A percentile compares a stretch with the other conserved stretches of the same genome.
Evolutionary conservation across 1,140 invertebrate genomes (phyloP).

Genomic region (Zaprionus camerounensis): DNA sequence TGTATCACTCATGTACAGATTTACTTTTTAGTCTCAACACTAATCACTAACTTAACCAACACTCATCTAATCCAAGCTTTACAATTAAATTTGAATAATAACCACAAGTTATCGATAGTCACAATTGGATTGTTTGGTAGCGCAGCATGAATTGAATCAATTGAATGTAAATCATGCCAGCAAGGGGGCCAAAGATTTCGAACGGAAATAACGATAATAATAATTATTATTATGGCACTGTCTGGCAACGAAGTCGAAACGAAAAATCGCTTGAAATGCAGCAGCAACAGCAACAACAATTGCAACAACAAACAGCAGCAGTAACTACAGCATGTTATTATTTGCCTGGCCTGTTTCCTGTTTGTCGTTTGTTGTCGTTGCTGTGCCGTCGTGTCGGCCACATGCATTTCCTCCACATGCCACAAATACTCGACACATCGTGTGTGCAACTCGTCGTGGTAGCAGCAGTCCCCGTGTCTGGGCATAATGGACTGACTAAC

Average conservation of each 20-base stretch:
- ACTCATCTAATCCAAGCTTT: neutral
- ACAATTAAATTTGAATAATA: neutral
- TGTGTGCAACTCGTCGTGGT: slow-evolving; percentile 14
- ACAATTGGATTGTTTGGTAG: slow-evolving; percentile 1
- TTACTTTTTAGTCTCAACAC: neutral
- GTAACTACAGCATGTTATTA: slow-evolving; percentile 29
- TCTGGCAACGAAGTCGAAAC: slow-evolving; percentile 22
- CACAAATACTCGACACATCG: slow-evolving; percentile 19
- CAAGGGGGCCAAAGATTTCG: slow-evolving; percentile 5
- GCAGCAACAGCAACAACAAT: slow-evolving; percentile 11
- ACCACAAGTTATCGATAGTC: neutral
- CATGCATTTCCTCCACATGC: slow-evolving; percentile 54
- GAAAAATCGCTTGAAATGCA: slow-evolving; percentile 29
- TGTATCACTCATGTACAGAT: too few species aligned
- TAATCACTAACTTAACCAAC: neutral
- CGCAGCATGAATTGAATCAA: neutral
- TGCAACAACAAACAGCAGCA: slow-evolving; percentile 1
- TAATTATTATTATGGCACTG: slow-evolving; percentile 17
- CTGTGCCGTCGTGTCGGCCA: slow-evolving; percentile 26
- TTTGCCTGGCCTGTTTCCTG: slow-evolving; percentile 45
- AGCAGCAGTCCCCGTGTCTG: neutral
- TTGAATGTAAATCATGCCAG: neutral
- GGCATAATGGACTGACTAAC: slow-evolving; percentile 24
- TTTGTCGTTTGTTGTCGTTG: slow-evolving; percentile 22
- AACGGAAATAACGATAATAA: slow-evolving; percentile 42